phyloP scores from a whole-genome alignment of 2,888 invertebrate genomes.

The Stratiomys singularior region DNA sequence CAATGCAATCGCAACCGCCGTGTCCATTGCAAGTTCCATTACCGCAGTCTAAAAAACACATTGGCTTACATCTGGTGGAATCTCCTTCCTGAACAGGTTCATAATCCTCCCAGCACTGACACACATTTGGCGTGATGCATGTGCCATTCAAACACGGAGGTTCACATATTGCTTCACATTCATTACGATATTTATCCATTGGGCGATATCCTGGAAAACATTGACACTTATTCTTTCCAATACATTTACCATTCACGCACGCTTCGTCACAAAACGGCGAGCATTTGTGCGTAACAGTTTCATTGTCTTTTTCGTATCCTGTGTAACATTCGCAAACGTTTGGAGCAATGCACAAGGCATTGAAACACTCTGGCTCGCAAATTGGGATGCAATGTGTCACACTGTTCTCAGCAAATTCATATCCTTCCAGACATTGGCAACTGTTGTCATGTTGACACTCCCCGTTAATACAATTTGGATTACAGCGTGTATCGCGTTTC shows the following conservation, averaged over 20 bases:
- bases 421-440: conserved; percentile 69
- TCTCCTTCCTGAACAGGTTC: conserved; percentile 31
- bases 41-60: conserved; percentile 56
- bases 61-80: conserved; percentile 55
- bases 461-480: conserved; percentile 57
- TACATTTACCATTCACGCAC: conserved; percentile 55
- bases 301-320: conserved; percentile 54
- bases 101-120: conserved; percentile 67
- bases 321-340: conserved; percentile 58
- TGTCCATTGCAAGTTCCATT: conserved; percentile 41
- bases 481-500: conserved; percentile 15
- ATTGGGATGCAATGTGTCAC: conserved; percentile 58
- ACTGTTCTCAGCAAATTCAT: conserved; percentile 57
- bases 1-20: neutral
- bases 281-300: conserved; percentile 44
- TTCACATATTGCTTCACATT: conserved; percentile 51
- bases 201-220: conserved; percentile 65
- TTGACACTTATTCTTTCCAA: conserved; percentile 54
- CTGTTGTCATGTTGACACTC: conserved; percentile 59
- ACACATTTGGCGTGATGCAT: conserved; percentile 65
- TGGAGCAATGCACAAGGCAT: conserved; percentile 58
- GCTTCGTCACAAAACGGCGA: conserved; percentile 58
- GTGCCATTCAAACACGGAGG: conserved; percentile 51
- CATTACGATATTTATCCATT: conserved; percentile 53
- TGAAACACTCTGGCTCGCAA: conserved; percentile 58